These are phyloP conservation scores for Percopsis omiscomaycus DNA, from an alignment of 2,797 vertebrate genomes.

Conservation along the genomic window DNA sequence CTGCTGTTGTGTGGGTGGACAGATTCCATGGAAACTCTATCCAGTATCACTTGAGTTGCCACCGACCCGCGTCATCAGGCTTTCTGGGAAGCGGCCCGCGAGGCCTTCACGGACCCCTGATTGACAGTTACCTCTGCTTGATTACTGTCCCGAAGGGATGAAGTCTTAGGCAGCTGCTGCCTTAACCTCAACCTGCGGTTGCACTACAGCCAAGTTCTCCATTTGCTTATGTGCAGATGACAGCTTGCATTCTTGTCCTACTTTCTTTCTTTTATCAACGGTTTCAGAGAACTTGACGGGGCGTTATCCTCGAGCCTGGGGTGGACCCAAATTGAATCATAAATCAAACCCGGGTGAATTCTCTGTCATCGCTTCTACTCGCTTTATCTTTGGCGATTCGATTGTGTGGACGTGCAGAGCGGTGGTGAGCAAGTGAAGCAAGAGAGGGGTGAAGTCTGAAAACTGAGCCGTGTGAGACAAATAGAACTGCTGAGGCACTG, in stretches of 20 bases:
- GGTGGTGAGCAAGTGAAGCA: constrained; percentile 61
- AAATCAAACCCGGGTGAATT: too few relatives aligned
- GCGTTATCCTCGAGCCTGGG: too few relatives aligned
- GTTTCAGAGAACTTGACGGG: too few relatives aligned
- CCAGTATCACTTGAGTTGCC: constrained; percentile 72
- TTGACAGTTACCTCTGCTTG: constrained; percentile 71
- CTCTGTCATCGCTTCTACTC: too few relatives aligned
- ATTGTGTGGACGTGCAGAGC: not conserved
- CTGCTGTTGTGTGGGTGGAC: constrained; percentile 65
- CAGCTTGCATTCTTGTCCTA: constrained; percentile 29
- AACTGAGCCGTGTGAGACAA: constrained; percentile 62
- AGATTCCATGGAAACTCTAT: constrained; percentile 78
- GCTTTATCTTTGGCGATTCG: not conserved
- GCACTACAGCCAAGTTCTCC: constrained; percentile 49
- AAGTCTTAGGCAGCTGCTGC: constrained; percentile 63
- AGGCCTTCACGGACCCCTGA: constrained; percentile 57
- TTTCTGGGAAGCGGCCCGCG: constrained; percentile 68
- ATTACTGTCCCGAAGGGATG: constrained; percentile 55
- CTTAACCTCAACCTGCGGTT: constrained; percentile 46
- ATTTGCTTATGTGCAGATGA: constrained; percentile 50
- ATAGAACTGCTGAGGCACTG: constrained; percentile 68
- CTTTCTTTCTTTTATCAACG: too few relatives aligned
- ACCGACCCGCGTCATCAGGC: constrained; percentile 75
- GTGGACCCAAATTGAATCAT: too few relatives aligned
- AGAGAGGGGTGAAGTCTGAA: constrained; percentile 56